A percentile compares a stretch with the other conserved stretches of the same genome.
Conservation (phyloP, 2,113 vertebrate genomes). For the Donacobius atricapilla region DNA sequence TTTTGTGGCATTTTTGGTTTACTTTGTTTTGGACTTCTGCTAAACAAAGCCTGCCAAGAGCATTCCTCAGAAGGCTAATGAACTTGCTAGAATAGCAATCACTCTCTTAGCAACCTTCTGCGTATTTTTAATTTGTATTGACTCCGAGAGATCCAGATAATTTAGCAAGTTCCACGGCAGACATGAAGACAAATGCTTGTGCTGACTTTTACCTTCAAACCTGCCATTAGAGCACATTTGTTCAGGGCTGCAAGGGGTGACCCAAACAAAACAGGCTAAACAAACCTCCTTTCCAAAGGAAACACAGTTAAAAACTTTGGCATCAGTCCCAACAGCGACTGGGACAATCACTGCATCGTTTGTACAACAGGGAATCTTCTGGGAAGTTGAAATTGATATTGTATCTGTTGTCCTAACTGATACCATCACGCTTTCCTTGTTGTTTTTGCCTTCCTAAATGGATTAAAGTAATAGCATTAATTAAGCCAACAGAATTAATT, state of each 20-base stretch:
- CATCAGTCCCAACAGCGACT: background rate
- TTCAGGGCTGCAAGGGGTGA: background rate
- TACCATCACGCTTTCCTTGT: background rate
- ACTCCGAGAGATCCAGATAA: slow-evolving; percentile 30
- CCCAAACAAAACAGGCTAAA: background rate
- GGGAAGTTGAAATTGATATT: background rate
- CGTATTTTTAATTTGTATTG: slow-evolving; percentile 52
- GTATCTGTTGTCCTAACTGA: background rate
- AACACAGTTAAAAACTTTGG: background rate
- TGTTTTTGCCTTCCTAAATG: background rate
- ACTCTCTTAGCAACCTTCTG: slow-evolving; percentile 30
- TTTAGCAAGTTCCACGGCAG: slow-evolving; percentile 11
- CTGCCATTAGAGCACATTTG: slow-evolving; percentile 14
- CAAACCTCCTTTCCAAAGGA: background rate
- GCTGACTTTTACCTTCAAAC: slow-evolving; percentile 38
- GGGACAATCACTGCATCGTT: background rate
- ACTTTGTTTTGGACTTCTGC: slow-evolving; percentile 42
- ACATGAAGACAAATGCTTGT: slow-evolving; percentile 36
- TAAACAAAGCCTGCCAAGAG: slow-evolving; percentile 50
- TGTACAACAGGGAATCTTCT: background rate
- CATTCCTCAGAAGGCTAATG: slow-evolving; percentile 53
- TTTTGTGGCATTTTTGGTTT: slow-evolving; percentile 60
- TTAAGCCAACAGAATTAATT: slow-evolving; percentile 21
- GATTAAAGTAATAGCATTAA: slow-evolving; percentile 30
- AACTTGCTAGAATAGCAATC: slow-evolving; percentile 52